phyloP scores from a whole-genome alignment of 1,140 invertebrate species.

The Scylla paramamosain region DNA sequence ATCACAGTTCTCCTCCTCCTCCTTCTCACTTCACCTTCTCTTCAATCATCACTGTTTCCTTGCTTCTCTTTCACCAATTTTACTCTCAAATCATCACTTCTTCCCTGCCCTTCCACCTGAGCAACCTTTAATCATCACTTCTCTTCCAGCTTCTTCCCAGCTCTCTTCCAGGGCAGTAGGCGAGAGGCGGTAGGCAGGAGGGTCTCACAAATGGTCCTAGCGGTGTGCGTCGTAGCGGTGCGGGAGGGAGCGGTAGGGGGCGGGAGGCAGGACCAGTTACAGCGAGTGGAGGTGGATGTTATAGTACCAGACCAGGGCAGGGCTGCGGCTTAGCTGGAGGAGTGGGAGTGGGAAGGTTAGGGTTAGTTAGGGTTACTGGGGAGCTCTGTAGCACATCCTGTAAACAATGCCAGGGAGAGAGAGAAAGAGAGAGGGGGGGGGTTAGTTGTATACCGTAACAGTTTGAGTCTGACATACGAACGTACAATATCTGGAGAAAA shows the following conservation, averaged over 20 bases:
- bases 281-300: neutral
- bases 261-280: neutral
- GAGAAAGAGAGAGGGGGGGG: slow-evolving; percentile 31
- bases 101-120: neutral
- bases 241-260: too few relatives aligned
- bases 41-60: neutral
- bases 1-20: neutral
- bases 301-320: neutral
- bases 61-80: neutral
- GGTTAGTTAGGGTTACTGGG: too few relatives aligned
- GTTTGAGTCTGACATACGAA: neutral
- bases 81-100: neutral
- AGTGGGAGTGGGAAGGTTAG: neutral
- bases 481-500: neutral
- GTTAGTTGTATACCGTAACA: neutral
- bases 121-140: neutral
- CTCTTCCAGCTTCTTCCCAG: neutral
- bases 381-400: neutral
- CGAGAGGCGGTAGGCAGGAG: neutral
- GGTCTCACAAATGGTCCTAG: neutral
- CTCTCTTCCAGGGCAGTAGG: neutral
- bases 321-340: neutral
- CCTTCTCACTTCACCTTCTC: neutral
- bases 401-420: slow-evolving; percentile 24
- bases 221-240: too few relatives aligned